Evolutionary conservation across 2,888 invertebrate species (phyloP).

Genomic region (Agrotis puta): DNA sequence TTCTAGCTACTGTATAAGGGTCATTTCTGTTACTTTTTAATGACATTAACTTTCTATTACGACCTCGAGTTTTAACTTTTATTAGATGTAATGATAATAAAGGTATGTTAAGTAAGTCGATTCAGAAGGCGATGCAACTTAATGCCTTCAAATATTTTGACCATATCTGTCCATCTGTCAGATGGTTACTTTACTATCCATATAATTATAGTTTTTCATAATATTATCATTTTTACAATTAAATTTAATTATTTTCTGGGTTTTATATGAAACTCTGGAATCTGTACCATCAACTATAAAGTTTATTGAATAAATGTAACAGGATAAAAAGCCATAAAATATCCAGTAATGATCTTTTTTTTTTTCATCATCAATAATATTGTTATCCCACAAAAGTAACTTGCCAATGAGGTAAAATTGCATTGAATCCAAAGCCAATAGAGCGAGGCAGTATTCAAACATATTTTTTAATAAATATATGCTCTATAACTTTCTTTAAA

Average conservation of each 20-base stretch:
- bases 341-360: background rate
- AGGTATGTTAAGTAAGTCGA: conserved; percentile 56
- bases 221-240: conserved; percentile 31
- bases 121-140: conserved; percentile 29
- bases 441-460: background rate
- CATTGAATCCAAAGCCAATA: background rate
- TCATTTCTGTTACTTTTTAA: conserved; percentile 47
- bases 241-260: conserved; percentile 29
- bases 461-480: no score
- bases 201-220: conserved; percentile 52
- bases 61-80: conserved; percentile 37
- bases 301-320: background rate
- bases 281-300: conserved; percentile 30
- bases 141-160: conserved; percentile 46
- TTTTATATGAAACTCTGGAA: conserved; percentile 26
- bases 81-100: conserved; percentile 57
- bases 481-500: background rate
- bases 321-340: background rate
- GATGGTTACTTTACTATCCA: conserved; percentile 37
- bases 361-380: no score
- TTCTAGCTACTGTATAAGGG: conserved; percentile 5
- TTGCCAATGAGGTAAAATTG: background rate
- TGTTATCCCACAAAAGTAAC: background rate
- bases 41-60: conserved; percentile 50
- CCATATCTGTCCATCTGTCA: conserved; percentile 47